Evolutionary conservation across 2,113 vertebrate species (phyloP), one percentile per base, ranked within the genome.

Genomic region (Planiliza haematocheilus): DNA sequence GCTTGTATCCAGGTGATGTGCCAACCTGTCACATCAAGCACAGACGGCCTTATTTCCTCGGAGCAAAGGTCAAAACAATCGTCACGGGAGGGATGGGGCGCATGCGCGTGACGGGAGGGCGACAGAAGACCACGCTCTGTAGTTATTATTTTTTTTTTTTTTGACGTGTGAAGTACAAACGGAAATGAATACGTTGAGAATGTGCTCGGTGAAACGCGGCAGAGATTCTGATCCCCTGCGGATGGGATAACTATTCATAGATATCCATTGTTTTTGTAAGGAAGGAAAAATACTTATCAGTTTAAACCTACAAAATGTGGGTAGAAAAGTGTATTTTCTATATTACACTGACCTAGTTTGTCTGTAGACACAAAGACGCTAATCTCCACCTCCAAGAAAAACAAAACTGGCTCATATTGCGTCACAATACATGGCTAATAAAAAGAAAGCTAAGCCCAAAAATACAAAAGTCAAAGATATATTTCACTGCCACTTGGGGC

Each of bases 1-100:
- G 85, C 81, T 84, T 83, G 89, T 87, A 93, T 88, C 90, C 89
- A 92, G 91, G 89, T 90, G 91, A 89, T 86, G 89, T 88, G 87
- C 86, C 87, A 85, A 91, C 83, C 81, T 91, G 93, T 93, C 88
- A 86, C 83, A 88, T 92, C 87, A 85, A 81, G 81, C 81, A 55
- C 79, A 82, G 84, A 73, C 81, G 71, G 85, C 79, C 89, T 72
- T 89, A 81, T 88, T 86, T 89, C 82, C 90, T 92, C 71, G 75
- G 86, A 88, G 84, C 81, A 89, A 89, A 92, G 91, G 88, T 88
- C 89, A 91, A 89, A 90, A 84, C 67, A 74, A 88, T 89, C 73
- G 67, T 72, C 74, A 79, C 24, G 60, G 77, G 78, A 89, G 75
- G 70, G 57, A 78, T 64, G 62, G 64, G 74, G 55, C 14, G 42